These are phyloP conservation scores for Antigone vipio DNA, from an alignment of 2,113 vertebrate species.

Conservation along the genomic window DNA sequence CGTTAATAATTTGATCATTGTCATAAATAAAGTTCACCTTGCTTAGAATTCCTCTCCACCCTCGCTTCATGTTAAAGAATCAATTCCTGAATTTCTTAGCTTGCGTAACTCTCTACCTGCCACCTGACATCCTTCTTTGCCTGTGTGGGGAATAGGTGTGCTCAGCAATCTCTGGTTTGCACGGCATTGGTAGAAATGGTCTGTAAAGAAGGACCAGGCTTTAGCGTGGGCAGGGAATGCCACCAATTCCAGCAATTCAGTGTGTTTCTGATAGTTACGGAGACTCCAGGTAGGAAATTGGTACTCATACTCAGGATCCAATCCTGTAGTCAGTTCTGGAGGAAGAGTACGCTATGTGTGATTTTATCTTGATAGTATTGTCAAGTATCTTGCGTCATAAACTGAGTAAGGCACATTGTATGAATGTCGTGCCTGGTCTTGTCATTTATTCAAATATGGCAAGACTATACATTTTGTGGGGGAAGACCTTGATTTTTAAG, in stretches of 20 bases:
- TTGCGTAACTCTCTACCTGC: not conserved
- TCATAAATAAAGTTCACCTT: not conserved
- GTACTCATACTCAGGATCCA: not conserved
- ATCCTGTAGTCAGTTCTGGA: not conserved
- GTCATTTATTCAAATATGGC: not conserved
- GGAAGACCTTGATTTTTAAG: not conserved
- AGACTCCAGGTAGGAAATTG: not conserved
- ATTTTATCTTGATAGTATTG: not conserved
- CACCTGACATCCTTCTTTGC: not conserved
- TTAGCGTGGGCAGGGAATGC: not conserved
- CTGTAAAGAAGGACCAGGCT: not conserved
- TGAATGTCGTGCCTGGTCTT: not conserved
- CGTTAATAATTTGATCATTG: not conserved
- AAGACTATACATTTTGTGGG: not conserved
- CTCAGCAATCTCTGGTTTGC: not conserved
- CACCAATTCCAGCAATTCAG: not conserved
- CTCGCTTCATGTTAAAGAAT: not conserved
- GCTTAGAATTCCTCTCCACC: not conserved
- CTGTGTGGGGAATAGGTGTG: rapidly evolving
- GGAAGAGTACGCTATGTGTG: not conserved
- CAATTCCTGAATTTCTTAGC: not conserved
- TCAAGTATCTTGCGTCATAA: not conserved
- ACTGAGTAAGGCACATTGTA: not conserved
- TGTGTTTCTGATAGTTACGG: not conserved
- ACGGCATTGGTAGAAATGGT: not conserved